These are phyloP conservation scores for Dermolepida albohirtum DNA, from an alignment of 2,888 invertebrate genomes.

Conservation along the genomic window DNA sequence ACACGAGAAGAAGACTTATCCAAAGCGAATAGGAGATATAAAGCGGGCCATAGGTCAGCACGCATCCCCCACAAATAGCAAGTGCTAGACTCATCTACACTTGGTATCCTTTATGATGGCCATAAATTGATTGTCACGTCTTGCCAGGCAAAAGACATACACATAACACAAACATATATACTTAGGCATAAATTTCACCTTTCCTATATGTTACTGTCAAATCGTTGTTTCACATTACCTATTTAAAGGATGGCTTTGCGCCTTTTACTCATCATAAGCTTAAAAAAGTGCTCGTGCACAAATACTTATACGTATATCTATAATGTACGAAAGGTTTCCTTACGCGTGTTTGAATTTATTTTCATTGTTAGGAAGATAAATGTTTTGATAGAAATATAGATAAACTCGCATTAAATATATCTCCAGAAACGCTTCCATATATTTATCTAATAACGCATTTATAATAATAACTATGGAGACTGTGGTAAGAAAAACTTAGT, in stretches of 20 bases:
- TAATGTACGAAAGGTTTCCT: conserved; percentile 21
- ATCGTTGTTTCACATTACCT: conserved; percentile 30
- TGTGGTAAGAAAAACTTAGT: too few species aligned
- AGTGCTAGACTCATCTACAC: conserved; percentile 34
- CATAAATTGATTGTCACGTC: conserved; percentile 47
- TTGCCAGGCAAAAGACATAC: conserved; percentile 35
- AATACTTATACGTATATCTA: not conserved
- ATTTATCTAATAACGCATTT: too few species aligned
- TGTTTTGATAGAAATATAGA: too few species aligned
- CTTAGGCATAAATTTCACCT: conserved; percentile 37
- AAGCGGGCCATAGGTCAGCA: conserved; percentile 50
- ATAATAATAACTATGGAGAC: too few species aligned
- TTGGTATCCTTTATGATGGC: conserved; percentile 44
- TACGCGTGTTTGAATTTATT: conserved; percentile 14
- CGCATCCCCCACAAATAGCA: conserved; percentile 48
- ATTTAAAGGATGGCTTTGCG: conserved; percentile 27
- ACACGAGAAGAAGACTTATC: conserved; percentile 30
- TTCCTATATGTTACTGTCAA: conserved; percentile 40
- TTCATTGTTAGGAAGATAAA: not conserved
- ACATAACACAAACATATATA: conserved; percentile 28
- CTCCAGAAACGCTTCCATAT: too few species aligned
- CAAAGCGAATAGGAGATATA: conserved; percentile 46
- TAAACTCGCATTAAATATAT: too few species aligned
- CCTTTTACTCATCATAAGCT: conserved; percentile 20
- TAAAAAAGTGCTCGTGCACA: conserved; percentile 11